These are phyloP conservation scores for Corynorhinus townsendii DNA, from an alignment of 2,113 vertebrate genomes.

Conservation along the genomic window DNA sequence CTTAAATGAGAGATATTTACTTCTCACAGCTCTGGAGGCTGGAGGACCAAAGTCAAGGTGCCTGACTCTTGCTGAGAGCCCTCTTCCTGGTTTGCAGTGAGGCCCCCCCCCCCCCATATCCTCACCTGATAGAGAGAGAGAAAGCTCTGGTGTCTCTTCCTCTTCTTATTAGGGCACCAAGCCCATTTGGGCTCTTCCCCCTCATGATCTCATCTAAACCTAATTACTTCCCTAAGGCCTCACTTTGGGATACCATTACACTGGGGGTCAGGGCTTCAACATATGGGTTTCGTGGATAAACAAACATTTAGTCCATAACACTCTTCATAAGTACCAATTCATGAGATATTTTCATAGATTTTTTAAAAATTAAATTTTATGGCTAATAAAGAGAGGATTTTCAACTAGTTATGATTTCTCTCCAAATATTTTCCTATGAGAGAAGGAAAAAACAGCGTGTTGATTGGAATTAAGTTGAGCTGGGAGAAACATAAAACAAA, in stretches of 20 bases:
- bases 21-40: background rate
- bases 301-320: background rate
- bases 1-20: background rate
- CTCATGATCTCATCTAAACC: background rate
- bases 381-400: background rate
- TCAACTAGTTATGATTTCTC: background rate
- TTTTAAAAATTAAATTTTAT: background rate
- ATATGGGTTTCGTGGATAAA: background rate
- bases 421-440: background rate
- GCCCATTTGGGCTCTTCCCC: background rate
- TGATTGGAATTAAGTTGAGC: background rate
- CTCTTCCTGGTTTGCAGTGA: background rate
- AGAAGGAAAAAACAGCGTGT: background rate
- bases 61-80: background rate
- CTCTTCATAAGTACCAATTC: background rate
- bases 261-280: background rate
- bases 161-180: background rate
- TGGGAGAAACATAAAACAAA: background rate
- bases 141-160: background rate
- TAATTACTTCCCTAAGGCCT: background rate
- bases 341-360: background rate
- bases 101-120: background rate
- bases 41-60: background rate
- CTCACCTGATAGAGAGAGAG: background rate
- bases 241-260: background rate